Conservation (phyloP, 2,797 vertebrate genomes). For the Ctenopoma kingsleyae region DNA sequence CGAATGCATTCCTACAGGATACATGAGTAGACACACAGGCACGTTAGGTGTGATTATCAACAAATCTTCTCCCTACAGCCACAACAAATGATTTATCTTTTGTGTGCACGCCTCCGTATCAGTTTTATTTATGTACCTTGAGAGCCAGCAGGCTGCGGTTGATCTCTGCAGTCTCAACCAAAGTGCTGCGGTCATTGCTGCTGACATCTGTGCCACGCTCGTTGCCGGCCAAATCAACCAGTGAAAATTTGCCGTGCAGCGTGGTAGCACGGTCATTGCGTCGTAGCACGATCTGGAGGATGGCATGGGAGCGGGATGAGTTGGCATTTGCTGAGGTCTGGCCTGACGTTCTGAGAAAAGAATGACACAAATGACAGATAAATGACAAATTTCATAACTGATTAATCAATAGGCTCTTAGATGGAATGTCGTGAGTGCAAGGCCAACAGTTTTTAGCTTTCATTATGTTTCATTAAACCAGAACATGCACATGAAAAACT, state of each 20-base stretch:
- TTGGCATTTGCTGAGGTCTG: conserved; percentile 95
- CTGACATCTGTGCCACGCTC: conserved; percentile 93
- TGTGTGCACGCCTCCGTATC: neutral
- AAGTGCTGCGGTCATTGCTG: conserved; percentile 92
- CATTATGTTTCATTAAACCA: neutral
- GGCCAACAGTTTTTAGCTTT: neutral
- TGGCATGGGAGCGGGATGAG: conserved; percentile 95
- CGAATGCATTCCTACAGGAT: conserved; percentile 93
- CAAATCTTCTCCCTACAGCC: neutral
- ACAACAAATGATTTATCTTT: neutral
- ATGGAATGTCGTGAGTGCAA: neutral
- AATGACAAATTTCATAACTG: neutral
- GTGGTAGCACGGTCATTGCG: conserved; percentile 75
- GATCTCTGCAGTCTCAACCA: conserved; percentile 95
- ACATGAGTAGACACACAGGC: neutral
- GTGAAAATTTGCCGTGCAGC: conserved; percentile 93
- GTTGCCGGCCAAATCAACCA: conserved; percentile 96
- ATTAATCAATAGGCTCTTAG: neutral
- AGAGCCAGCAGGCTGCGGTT: conserved; percentile 96
- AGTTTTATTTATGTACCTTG: conserved; percentile 85
- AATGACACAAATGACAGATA: neutral
- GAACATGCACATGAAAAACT: neutral
- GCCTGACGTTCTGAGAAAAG: conserved; percentile 90
- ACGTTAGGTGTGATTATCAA: neutral
- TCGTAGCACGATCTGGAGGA: conserved; percentile 94